These are phyloP conservation scores for Trachelus tabidus DNA, from an alignment of 2,888 invertebrate genomes.

Conservation along the genomic window DNA sequence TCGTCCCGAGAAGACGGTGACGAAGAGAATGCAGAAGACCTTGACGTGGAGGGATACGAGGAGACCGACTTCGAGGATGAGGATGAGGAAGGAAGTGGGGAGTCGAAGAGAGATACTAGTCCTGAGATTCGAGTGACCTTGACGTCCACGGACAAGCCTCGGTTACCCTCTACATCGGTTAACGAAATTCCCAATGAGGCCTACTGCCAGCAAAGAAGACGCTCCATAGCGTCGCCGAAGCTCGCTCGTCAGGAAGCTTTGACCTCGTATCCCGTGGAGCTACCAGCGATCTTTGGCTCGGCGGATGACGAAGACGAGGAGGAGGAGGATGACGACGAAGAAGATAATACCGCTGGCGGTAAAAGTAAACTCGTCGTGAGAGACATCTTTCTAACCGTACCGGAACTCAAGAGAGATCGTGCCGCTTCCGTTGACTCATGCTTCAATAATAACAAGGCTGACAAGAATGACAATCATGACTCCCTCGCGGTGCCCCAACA, in stretches of 20 bases:
- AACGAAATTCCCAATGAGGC: neutral
- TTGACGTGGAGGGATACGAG: slow-evolving; percentile 28
- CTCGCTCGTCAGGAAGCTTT: slow-evolving; percentile 81
- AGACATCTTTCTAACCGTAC: slow-evolving; percentile 83
- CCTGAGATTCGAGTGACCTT: slow-evolving; percentile 57
- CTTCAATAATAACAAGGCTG: slow-evolving; percentile 77
- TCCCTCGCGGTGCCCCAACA: slow-evolving; percentile 79
- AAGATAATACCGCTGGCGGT: slow-evolving; percentile 5
- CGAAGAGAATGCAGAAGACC: slow-evolving; percentile 30
- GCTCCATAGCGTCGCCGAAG: slow-evolving; percentile 74
- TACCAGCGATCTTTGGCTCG: slow-evolving; percentile 35
- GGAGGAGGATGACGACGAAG: slow-evolving; percentile 33
- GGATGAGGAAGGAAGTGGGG: slow-evolving; percentile 57
- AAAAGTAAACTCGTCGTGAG: slow-evolving; percentile 68
- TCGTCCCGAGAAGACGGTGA: slow-evolving; percentile 30
- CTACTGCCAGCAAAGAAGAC: slow-evolving; percentile 69
- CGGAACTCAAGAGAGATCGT: slow-evolving; percentile 84
- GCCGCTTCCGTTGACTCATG: slow-evolving; percentile 91
- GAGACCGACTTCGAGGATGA: slow-evolving; percentile 66
- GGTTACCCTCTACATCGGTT: neutral
- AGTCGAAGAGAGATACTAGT: slow-evolving; percentile 38
- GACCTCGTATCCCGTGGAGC: slow-evolving; percentile 69
- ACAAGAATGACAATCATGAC: slow-evolving; percentile 78
- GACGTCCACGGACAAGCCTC: slow-evolving; percentile 28
- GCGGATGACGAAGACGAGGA: slow-evolving; percentile 31